Evolutionary conservation across 2,797 vertebrate genomes (phyloP), one percentile per base, ranked within the genome.

Genomic region (Rhinichthys osculus): DNA sequence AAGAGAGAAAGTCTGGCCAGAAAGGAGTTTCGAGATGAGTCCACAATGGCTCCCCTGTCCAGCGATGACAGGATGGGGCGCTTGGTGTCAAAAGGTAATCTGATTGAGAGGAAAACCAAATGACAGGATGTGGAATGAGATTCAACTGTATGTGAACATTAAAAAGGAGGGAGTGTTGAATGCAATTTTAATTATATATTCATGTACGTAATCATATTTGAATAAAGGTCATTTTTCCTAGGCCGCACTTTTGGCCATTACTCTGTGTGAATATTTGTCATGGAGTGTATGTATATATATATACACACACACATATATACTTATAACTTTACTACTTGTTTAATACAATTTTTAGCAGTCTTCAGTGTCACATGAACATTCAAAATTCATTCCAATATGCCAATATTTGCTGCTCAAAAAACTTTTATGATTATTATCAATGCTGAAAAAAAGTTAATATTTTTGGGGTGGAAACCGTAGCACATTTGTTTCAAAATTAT

Each of bases 11-110:
- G 67, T 72, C 17, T 64, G 71, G 70, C 38, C 52, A 73, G 44
- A 74, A 71, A 74, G 81, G 54, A 67, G 73, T 84, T 76, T 69
- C 19, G 17, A 84, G 62, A 57, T 42, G 73, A 78, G 72, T 67
- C 47, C 35, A 77, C 23, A 69, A 54, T 57, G 9, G 23, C 16
- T 38, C 21, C 21, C 57, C 23, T 66, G 52, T 83, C 57, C 82
- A 57, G 14, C 17, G 9, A 30, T 57, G 59, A 78, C 73, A 78
- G 73, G 72, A n/a, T 14, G 62, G 38, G 44, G 10, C n/a, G 13
- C 47, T 19, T 42, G 73, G 27, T 52, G 30, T 78, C 62, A 84
- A 33, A 23, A 77, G 62, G 23, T 52, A 52, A 69, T 30, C 33
- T 40, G 82, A 84, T 30, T 52, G 27, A 13, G 44, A 23, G 62